Evolutionary conservation across 2,797 vertebrate genomes (phyloP).

Genomic region (Diplodus puntazzo): DNA sequence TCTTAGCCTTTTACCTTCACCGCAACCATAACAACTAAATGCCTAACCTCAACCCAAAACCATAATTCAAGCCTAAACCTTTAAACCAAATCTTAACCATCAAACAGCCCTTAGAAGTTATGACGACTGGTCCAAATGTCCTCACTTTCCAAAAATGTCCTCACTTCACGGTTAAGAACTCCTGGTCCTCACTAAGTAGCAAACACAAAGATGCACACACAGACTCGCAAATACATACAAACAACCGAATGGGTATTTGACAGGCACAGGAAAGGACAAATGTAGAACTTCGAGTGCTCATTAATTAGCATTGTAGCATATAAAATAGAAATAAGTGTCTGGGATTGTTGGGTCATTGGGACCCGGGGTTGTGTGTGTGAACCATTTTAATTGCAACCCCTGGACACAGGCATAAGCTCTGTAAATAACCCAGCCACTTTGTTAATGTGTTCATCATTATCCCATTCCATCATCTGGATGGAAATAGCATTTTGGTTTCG

Average conservation of each 20-base stretch:
- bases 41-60: no score
- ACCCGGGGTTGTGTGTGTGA: conserved; percentile 50
- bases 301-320: conserved; percentile 30
- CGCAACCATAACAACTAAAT: no score
- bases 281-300: conserved; percentile 12
- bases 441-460: conserved; percentile 73
- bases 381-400: conserved; percentile 74
- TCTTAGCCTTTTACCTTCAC: no score
- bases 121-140: no score
- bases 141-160: no score
- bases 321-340: conserved; percentile 59
- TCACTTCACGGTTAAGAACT: no score
- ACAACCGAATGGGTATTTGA: conserved; percentile 11
- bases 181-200: no score
- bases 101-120: no score
- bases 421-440: conserved; percentile 66
- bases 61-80: no score
- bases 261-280: conserved; percentile 40
- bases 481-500: conserved; percentile 56
- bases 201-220: no score
- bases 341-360: conserved; percentile 69
- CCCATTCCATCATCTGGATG: conserved; percentile 58
- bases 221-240: neutral
- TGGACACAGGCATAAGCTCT: conserved; percentile 64
- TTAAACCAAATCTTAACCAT: no score